phyloP scores from a whole-genome alignment of 2,888 invertebrate genomes.

The Coremacera marginata region DNA sequence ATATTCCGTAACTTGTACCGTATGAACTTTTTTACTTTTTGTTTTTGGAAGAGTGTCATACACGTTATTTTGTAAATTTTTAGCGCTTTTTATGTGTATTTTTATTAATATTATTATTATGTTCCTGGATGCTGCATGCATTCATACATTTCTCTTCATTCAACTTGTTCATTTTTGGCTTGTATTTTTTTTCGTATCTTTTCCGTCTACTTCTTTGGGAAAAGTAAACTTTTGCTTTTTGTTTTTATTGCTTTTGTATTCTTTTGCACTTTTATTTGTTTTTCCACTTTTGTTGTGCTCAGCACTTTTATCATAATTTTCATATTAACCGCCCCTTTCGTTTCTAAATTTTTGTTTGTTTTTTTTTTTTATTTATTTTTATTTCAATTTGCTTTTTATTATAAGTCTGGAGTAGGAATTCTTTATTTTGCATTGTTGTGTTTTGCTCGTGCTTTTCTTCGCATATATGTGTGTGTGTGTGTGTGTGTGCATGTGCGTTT shows the following conservation, averaged over 20 bases:
- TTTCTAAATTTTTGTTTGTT: background rate
- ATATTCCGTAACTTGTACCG: too few relatives aligned
- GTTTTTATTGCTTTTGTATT: background rate
- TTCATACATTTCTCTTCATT: background rate
- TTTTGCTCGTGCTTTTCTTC: slow-evolving; percentile 24
- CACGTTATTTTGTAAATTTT: background rate
- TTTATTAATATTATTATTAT: background rate
- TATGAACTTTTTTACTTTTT: too few relatives aligned
- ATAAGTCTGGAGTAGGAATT: slow-evolving; percentile 24
- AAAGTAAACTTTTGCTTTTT: slow-evolving; percentile 34
- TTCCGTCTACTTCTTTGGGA: slow-evolving; percentile 1
- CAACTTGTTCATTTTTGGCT: background rate
- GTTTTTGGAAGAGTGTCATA: too few relatives aligned
- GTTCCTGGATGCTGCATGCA: background rate
- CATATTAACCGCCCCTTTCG: background rate
- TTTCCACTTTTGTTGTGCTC: slow-evolving; percentile 32
- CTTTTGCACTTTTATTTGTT: background rate
- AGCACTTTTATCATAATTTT: slow-evolving; percentile 19
- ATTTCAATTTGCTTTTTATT: background rate
- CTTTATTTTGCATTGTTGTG: slow-evolving; percentile 30
- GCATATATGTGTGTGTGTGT: background rate
- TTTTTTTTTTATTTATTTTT: background rate
- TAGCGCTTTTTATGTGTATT: background rate
- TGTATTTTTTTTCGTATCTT: background rate
- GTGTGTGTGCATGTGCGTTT: background rate